Evolutionary conservation across 1,140 invertebrate species (phyloP).

Genomic region (Panagrolaimus sp.): DNA sequence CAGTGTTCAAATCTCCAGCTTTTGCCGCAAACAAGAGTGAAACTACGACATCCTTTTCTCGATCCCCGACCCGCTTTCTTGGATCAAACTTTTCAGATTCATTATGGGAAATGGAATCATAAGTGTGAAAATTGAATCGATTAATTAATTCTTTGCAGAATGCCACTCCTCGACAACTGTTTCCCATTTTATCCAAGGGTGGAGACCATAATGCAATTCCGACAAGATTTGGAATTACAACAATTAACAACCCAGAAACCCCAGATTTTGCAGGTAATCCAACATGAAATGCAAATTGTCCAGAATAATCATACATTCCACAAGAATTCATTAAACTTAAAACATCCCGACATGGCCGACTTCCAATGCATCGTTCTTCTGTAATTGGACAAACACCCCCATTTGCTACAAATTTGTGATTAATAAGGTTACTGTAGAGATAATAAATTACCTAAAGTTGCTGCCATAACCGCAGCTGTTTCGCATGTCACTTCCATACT

Average conservation of each 20-base stretch:
- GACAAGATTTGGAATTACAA: constrained; percentile 41
- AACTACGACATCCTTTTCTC: constrained; percentile 76
- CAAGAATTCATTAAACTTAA: constrained; percentile 85
- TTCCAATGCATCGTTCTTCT: constrained; percentile 63
- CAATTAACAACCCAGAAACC: constrained; percentile 28
- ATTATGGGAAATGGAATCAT: constrained; percentile 85
- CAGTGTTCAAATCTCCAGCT: constrained; percentile 82
- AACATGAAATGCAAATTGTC: constrained; percentile 10
- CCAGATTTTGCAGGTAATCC: constrained; percentile 62
- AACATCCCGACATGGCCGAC: constrained; percentile 63
- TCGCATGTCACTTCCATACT: constrained; percentile 89
- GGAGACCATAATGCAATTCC: constrained; percentile 36
- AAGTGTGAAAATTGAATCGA: constrained; percentile 88
- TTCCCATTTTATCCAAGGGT: constrained; percentile 28
- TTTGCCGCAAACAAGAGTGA: constrained; percentile 87
- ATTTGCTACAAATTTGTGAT: constrained; percentile 69
- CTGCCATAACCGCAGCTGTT: constrained; percentile 81
- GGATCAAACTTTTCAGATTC: constrained; percentile 80
- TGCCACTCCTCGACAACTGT: constrained; percentile 33
- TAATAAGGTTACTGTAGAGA: no score
- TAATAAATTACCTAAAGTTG: constrained; percentile 67
- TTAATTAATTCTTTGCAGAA: constrained; percentile 76
- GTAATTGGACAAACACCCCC: constrained; percentile 68
- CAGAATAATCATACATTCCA: constrained; percentile 69
- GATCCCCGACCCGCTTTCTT: constrained; percentile 80